A percentile compares a stretch with the other conserved stretches of the same genome.
Evolutionary conservation across 2,888 invertebrate genomes (phyloP).

Genomic region (Adelphocoris suturalis): DNA sequence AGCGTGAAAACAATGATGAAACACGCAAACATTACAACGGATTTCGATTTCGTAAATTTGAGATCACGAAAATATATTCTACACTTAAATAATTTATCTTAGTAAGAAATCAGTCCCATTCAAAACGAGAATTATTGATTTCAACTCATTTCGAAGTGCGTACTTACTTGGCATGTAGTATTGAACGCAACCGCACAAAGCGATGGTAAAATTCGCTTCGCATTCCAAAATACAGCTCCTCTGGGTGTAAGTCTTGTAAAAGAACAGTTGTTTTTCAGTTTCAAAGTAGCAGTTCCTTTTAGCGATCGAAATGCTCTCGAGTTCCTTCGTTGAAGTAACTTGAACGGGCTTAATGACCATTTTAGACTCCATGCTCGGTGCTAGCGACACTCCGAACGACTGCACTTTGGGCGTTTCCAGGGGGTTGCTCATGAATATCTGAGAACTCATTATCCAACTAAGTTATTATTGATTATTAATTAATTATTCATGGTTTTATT

Average conservation of each 20-base stretch:
- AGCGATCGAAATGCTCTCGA: conserved; percentile 82
- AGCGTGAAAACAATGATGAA: too few relatives aligned
- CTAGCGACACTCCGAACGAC: conserved; percentile 86
- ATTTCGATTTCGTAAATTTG: too few relatives aligned
- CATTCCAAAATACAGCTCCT: conserved; percentile 90
- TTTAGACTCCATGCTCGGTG: conserved; percentile 86
- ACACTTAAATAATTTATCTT: too few relatives aligned
- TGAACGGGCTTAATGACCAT: conserved; percentile 85
- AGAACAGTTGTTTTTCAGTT: conserved; percentile 85
- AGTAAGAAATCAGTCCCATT: too few relatives aligned
- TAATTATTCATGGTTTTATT: too few relatives aligned
- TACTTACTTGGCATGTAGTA: conserved; percentile 87
- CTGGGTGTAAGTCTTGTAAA: conserved; percentile 88
- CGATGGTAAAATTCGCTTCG: conserved; percentile 85
- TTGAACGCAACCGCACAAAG: conserved; percentile 84
- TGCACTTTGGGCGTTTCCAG: conserved; percentile 90
- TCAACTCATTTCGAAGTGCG: too few relatives aligned
- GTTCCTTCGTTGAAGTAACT: conserved; percentile 82
- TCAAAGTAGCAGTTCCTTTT: conserved; percentile 83
- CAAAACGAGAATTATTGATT: too few relatives aligned
- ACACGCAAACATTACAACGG: too few relatives aligned
- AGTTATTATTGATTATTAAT: too few relatives aligned
- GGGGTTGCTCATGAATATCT: conserved; percentile 89
- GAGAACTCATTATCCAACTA: conserved; percentile 73
- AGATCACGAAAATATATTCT: too few relatives aligned